Evolutionary conservation across 1,140 invertebrate genomes (phyloP).

Genomic region (Piezodorus guildinii): DNA sequence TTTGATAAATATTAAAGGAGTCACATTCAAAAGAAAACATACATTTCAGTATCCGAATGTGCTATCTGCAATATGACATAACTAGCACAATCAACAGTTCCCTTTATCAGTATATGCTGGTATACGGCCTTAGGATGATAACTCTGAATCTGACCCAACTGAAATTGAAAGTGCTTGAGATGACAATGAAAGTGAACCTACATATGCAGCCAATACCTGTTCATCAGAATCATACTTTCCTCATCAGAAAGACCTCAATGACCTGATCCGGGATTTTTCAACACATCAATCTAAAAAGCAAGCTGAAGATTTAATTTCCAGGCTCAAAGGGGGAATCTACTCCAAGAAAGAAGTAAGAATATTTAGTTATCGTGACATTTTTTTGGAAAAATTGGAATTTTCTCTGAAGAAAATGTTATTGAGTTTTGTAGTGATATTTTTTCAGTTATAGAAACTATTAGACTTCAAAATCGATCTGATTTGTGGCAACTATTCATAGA

Average conservation of each 20-base stretch:
- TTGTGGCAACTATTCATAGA: neutral
- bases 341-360: neutral
- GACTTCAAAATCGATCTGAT: neutral
- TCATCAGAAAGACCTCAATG: neutral
- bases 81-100: too few relatives aligned
- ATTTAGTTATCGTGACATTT: neutral
- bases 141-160: neutral
- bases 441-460: neutral
- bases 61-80: neutral
- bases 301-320: neutral
- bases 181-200: neutral
- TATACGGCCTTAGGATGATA: neutral
- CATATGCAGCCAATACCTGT: neutral
- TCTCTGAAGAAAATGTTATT: neutral
- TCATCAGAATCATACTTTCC: too few relatives aligned
- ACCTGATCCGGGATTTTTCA: too few relatives aligned
- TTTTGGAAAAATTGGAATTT: neutral
- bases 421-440: neutral
- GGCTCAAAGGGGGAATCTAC: neutral
- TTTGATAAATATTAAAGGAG: too few relatives aligned
- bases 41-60: neutral
- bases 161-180: neutral
- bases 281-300: too few relatives aligned
- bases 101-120: neutral
- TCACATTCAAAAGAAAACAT: neutral